Percentiles rank a stretch among this genome's conserved stretches.
phyloP scores from a whole-genome alignment of 2,797 vertebrate genomes.

The Peromyscus attwateri region DNA sequence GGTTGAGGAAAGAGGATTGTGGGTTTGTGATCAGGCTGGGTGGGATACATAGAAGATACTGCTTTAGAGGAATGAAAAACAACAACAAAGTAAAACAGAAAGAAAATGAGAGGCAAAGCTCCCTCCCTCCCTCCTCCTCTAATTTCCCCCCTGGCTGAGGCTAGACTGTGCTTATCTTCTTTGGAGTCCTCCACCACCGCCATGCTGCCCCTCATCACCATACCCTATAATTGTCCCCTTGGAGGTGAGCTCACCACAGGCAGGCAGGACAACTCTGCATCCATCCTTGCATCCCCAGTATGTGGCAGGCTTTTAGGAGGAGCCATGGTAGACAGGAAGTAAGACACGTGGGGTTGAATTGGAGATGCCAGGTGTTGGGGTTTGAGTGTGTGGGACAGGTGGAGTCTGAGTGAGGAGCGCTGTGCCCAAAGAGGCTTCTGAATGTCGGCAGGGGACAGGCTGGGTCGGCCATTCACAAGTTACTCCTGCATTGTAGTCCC shows the following conservation, averaged over 20 bases:
- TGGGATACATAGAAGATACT: not conserved
- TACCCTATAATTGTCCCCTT: not conserved
- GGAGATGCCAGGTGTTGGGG: not conserved
- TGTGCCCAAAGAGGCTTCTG: not conserved
- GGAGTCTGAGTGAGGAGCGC: not conserved
- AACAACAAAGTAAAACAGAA: not conserved
- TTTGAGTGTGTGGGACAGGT: not conserved
- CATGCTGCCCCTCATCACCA: not conserved
- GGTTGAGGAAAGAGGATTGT: no score
- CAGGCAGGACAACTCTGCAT: not conserved
- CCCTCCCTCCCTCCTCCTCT: rapidly evolving
- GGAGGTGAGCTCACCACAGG: not conserved
- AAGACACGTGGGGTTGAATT: not conserved
- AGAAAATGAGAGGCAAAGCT: not conserved
- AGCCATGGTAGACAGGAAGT: not conserved
- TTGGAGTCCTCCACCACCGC: not conserved
- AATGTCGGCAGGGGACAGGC: not conserved
- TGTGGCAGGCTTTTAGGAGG: not conserved
- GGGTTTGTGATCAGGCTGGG: not conserved
- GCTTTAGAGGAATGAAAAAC: not conserved
- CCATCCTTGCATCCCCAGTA: not conserved
- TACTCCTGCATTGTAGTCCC: not conserved
- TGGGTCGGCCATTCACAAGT: rapidly evolving
- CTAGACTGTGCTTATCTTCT: not conserved
- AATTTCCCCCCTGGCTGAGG: not conserved